Conservation (phyloP, 2,113 vertebrate species). For the Callionymus lyra region DNA sequence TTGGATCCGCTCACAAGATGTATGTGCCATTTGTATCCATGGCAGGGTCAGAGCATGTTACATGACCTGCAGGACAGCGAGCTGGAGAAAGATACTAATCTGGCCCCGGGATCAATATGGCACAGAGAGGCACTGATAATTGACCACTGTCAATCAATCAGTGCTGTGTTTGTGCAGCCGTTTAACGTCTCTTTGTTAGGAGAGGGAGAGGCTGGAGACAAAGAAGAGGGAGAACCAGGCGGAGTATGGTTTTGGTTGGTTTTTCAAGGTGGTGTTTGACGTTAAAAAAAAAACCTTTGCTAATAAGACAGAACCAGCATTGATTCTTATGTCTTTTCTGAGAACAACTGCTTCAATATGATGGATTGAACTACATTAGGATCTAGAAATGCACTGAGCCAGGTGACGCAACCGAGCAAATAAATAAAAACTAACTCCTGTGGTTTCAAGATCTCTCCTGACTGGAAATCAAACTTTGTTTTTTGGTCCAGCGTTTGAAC, state of each 20-base stretch:
- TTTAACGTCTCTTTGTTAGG: conserved; percentile 21
- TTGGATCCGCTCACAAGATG: conserved; percentile 51
- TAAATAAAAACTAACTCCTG: too few species aligned
- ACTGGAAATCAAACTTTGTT: too few species aligned
- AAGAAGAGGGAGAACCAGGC: background rate
- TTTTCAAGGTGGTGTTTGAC: background rate
- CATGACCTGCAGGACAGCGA: conserved; percentile 54
- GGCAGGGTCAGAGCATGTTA: conserved; percentile 58
- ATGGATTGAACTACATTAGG: too few species aligned
- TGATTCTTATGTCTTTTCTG: too few species aligned
- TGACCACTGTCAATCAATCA: conserved; percentile 59
- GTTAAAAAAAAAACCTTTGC: too few species aligned
- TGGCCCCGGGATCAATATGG: conserved; percentile 48
- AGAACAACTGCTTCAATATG: too few species aligned
- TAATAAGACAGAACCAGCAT: too few species aligned
- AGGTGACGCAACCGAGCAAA: too few species aligned
- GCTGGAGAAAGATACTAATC: conserved; percentile 53
- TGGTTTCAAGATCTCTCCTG: too few species aligned
- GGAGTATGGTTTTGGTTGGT: background rate
- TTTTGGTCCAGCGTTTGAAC: too few species aligned
- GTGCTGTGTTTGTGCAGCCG: conserved; percentile 34
- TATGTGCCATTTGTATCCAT: conserved; percentile 64
- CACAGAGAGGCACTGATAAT: conserved; percentile 53
- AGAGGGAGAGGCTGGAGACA: background rate
- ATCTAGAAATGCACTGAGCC: too few species aligned